These are phyloP conservation scores for Gymnothorax javanicus DNA, from an alignment of 2,797 vertebrate species.

Conservation along the genomic window DNA sequence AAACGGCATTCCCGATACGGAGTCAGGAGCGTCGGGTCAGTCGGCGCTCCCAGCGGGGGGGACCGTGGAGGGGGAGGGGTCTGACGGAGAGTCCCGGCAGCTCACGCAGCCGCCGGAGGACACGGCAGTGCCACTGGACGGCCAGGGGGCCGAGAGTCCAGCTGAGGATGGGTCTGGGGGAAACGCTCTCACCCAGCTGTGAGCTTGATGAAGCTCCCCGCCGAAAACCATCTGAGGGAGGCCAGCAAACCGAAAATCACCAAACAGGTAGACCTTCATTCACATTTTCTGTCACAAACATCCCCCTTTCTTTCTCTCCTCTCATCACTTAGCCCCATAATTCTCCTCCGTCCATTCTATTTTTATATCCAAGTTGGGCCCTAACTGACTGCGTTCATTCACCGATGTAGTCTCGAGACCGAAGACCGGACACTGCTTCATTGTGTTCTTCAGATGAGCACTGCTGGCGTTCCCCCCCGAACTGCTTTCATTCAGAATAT, in stretches of 20 bases:
- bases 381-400: not conserved
- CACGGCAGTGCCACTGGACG: constrained; percentile 14
- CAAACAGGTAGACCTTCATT: constrained; percentile 51
- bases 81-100: not conserved
- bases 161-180: constrained; percentile 1
- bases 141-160: constrained; percentile 16
- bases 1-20: constrained; percentile 24
- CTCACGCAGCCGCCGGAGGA: constrained; percentile 3
- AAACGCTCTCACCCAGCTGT: not conserved
- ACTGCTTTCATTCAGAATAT: not conserved
- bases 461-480: constrained; percentile 27
- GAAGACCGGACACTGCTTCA: not conserved
- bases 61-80: not conserved
- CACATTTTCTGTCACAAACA: not conserved
- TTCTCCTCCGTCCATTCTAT: not conserved
- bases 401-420: not conserved
- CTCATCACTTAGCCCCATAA: not conserved
- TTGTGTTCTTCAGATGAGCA: not conserved
- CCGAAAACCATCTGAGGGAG: constrained; percentile 29
- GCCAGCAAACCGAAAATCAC: constrained; percentile 37
- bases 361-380: constrained; percentile 6
- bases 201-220: constrained; percentile 40
- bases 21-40: not conserved
- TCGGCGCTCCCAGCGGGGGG: not conserved
- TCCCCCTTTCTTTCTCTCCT: not conserved